phyloP scores from a whole-genome alignment of 2,113 vertebrate species.

The Micromys minutus region DNA sequence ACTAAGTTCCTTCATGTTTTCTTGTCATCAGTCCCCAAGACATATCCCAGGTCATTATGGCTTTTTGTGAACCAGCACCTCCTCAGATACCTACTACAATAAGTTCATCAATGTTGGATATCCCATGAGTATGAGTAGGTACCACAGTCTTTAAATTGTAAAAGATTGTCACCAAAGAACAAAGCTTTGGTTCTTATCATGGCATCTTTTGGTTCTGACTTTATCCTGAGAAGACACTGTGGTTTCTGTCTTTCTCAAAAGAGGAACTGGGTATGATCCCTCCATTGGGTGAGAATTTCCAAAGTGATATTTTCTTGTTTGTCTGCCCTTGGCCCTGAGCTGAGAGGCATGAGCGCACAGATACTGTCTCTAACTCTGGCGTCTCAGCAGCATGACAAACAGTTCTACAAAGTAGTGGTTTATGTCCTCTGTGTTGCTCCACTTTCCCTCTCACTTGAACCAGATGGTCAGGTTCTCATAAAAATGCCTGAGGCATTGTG shows the following conservation, averaged over 20 bases:
- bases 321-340: neutral
- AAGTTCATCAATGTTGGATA: neutral
- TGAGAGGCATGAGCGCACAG: neutral
- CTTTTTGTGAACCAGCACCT: constrained; percentile 11
- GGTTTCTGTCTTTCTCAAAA: neutral
- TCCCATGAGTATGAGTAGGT: constrained; percentile 19
- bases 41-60: neutral
- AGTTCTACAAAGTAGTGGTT: neutral
- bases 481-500: neutral
- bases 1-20: neutral
- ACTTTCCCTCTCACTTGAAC: neutral
- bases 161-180: constrained; percentile 43
- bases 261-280: neutral
- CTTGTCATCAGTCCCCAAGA: accelerated
- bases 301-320: neutral
- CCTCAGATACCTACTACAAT: neutral
- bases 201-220: neutral
- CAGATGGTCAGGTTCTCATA: neutral
- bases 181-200: constrained; percentile 38
- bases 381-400: neutral
- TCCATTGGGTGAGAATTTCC: neutral
- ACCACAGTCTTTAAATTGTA: constrained; percentile 40
- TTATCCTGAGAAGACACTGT: constrained; percentile 35
- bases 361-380: neutral
- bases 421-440: neutral